Base-by-base conservation (phyloP, 2,113 vertebrate genomes). In the Tenrec ecaudatus region DNA sequence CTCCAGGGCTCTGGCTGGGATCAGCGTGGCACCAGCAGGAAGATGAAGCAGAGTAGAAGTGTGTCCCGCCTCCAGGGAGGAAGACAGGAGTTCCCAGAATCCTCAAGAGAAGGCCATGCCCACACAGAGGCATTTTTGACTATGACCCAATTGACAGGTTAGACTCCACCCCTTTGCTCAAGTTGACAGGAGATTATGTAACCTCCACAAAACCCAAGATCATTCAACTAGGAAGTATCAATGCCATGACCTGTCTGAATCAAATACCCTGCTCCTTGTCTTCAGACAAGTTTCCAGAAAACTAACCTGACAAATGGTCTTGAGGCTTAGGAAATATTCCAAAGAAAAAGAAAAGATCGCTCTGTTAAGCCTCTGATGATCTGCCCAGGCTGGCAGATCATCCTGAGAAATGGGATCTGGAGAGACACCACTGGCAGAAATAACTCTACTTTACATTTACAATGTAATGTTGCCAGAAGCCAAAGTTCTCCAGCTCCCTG, bases 291-390 rank as follows among this genome's bases (percentile, higher is more conserved):
- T 79, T 94, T 80, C 76, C 53, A 82, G 58, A 77, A 95, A 76
- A 40, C 53, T 33, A 82, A 38, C 36, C 8, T 25, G 79, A 47
- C 90, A 88, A 36, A 47, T 68, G 73, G 60, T 29, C 47, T 82
- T 89, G 8, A 79, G 57, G 57, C 58, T 88, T 89, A 66, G 90
- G 57, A 93, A 95, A 92, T 69, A 77, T 68, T 94, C 91, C 27
- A 62, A 82, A 95, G 31, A 78, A 66, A 94, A 92, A 92, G 43
- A 62, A 82, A 33, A 71, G 83, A 69, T 92, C 4, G 2, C 11
- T 76, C 47, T 82, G 36, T 53, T 95, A 89, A 86, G 2, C 29
- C 19, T 53, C 83, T 69, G 17, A 76, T 75, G 89, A 79, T 86
- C 43, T 90, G 22, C 53, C 75, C 77, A 62, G 31, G 36, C 38